A percentile compares a stretch with the other conserved stretches of the same genome.
Evolutionary conservation across 2,888 invertebrate species (phyloP).

Genomic region (Pachymerium ferrugineum): DNA sequence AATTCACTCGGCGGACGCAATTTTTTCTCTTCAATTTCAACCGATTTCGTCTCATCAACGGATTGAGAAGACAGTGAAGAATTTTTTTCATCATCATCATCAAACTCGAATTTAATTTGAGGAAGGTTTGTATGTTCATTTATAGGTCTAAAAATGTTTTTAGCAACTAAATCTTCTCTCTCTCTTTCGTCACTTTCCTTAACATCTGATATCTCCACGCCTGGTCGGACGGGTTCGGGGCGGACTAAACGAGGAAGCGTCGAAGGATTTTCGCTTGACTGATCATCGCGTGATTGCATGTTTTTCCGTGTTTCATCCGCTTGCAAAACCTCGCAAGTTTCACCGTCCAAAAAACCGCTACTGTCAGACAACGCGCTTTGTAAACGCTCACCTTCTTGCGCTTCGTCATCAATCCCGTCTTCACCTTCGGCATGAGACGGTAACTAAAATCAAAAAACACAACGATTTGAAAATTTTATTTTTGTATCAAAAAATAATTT

Average conservation of each 20-base stretch:
- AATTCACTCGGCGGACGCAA: too few species aligned
- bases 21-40: too few species aligned
- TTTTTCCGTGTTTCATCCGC: neutral
- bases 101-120: too few species aligned
- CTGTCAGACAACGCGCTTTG: conserved; percentile 34
- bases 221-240: neutral
- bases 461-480: neutral
- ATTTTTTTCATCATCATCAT: neutral
- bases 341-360: conserved; percentile 34
- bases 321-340: neutral
- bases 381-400: neutral
- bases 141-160: neutral
- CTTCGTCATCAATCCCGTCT: neutral
- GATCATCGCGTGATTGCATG: neutral
- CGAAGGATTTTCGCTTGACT: neutral
- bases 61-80: neutral
- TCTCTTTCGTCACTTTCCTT: neutral
- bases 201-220: neutral
- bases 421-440: neutral
- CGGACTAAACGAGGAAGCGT: neutral
- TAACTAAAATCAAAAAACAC: conserved; percentile 13
- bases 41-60: neutral
- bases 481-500: neutral
- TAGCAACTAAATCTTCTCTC: neutral
- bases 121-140: too few species aligned